Conservation (phyloP, 2,888 invertebrate species). For the Mellilla xanthometata region DNA sequence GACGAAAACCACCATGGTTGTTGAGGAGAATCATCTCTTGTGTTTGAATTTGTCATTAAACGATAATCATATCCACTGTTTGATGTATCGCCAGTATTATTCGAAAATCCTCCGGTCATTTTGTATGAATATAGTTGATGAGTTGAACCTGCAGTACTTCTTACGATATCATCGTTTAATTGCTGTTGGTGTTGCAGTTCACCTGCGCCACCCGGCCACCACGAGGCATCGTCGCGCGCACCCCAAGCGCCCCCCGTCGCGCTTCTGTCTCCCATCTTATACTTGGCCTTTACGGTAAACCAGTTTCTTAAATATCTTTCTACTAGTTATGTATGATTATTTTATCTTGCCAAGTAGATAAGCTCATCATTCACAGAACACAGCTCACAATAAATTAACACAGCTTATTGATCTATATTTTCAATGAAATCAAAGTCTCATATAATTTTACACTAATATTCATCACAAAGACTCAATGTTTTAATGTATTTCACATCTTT, state of each 20-base stretch:
- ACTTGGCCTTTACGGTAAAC: slow-evolving; percentile 67
- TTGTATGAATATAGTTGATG: slow-evolving; percentile 93
- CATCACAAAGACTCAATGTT: slow-evolving; percentile 67
- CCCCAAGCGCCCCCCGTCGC: slow-evolving; percentile 82
- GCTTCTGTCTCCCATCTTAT: slow-evolving; percentile 79
- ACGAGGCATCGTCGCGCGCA: slow-evolving; percentile 82
- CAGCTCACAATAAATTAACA: slow-evolving; percentile 31
- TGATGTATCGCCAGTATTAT: slow-evolving; percentile 85
- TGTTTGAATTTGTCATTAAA: slow-evolving; percentile 83
- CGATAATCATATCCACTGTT: slow-evolving; percentile 88
- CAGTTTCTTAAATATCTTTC: slow-evolving; percentile 68
- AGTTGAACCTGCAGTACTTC: slow-evolving; percentile 72
- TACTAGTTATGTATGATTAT: slow-evolving; percentile 48
- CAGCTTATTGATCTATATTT: slow-evolving; percentile 35
- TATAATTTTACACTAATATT: slow-evolving; percentile 45
- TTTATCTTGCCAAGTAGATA: slow-evolving; percentile 34
- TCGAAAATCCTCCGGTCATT: slow-evolving; percentile 92
- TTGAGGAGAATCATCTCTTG: slow-evolving; percentile 72
- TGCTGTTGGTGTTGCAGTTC: slow-evolving; percentile 78
- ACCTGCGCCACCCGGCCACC: slow-evolving; percentile 78
- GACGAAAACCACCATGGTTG: slow-evolving; percentile 90
- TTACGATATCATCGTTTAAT: slow-evolving; percentile 73
- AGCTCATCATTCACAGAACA: slow-evolving; percentile 12
- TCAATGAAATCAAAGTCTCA: slow-evolving; percentile 47
- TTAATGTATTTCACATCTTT: slow-evolving; percentile 52